These are phyloP conservation scores for Tipula helvola DNA, from an alignment of 2,888 invertebrate species.

Conservation along the genomic window DNA sequence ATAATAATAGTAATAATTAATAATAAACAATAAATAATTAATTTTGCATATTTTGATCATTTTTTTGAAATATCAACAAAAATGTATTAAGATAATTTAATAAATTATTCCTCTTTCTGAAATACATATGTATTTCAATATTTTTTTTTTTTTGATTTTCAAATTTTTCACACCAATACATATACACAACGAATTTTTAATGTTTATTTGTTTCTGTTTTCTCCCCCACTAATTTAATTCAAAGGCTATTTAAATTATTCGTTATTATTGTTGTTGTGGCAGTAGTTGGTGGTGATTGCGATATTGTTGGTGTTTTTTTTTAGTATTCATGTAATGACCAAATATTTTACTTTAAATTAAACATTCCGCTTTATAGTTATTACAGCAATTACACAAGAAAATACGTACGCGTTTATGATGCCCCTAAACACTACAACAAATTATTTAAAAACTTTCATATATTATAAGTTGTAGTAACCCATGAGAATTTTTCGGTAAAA, in stretches of 20 bases:
- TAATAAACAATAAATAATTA: neutral
- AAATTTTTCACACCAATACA: neutral
- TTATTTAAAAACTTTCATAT: too few relatives aligned
- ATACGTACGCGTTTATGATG: too few relatives aligned
- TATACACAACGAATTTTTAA: neutral
- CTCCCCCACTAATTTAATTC: neutral
- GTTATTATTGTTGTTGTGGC: conserved; percentile 18
- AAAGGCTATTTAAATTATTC: neutral
- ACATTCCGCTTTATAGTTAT: too few relatives aligned
- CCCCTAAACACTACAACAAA: too few relatives aligned
- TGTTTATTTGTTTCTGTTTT: neutral
- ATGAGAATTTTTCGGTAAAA: too few relatives aligned
- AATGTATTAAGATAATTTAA: neutral
- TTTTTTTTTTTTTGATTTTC: neutral
- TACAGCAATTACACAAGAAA: too few relatives aligned
- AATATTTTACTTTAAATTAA: too few relatives aligned
- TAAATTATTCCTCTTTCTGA: neutral
- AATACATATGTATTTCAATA: neutral
- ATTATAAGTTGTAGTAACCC: too few relatives aligned
- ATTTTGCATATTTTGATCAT: neutral
- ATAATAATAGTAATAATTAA: neutral
- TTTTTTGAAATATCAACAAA: neutral
- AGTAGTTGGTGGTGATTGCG: neutral
- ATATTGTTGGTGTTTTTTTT: neutral
- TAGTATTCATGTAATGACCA: too few relatives aligned